Percentiles rank a stretch among this genome's conserved stretches.
These are phyloP conservation scores for Psephotus haematonotus DNA, from an alignment of 2,113 vertebrate species.

Conservation along the genomic window DNA sequence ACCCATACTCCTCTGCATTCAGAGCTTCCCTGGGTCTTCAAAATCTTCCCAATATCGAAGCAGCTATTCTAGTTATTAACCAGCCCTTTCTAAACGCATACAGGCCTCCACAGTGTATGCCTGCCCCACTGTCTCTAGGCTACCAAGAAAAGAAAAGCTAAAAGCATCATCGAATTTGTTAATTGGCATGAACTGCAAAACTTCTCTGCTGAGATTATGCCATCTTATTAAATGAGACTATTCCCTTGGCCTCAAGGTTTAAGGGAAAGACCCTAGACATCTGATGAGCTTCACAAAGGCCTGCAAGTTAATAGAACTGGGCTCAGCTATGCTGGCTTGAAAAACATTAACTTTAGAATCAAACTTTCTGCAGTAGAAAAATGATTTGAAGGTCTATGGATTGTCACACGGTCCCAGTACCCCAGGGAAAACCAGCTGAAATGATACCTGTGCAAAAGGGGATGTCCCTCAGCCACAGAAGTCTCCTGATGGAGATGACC, in stretches of 20 bases:
- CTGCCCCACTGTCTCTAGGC: neutral
- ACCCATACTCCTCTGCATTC: slow-evolving; percentile 21
- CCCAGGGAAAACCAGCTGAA: neutral
- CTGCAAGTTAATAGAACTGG: neutral
- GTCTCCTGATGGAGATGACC: neutral
- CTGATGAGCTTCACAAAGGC: slow-evolving; percentile 18
- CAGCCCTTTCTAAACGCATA: neutral
- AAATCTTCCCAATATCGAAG: neutral
- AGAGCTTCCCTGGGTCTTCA: slow-evolving; percentile 40
- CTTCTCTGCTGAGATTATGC: neutral
- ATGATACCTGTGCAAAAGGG: neutral
- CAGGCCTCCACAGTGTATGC: neutral
- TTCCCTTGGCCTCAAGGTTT: slow-evolving; percentile 22
- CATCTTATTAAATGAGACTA: slow-evolving; percentile 16
- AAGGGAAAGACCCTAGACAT: slow-evolving; percentile 11
- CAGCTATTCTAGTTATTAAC: slow-evolving; percentile 27
- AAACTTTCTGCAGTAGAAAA: neutral
- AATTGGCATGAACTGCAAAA: slow-evolving; percentile 39
- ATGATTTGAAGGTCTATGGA: neutral
- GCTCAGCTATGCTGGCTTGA: neutral
- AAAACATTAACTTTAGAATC: slow-evolving; percentile 10
- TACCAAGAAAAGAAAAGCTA: neutral
- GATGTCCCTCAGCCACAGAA: neutral
- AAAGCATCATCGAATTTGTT: neutral
- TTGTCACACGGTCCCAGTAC: neutral